Conservation (phyloP, 2,888 invertebrate species). For the Scaptodrosophila latifasciaeformis region DNA sequence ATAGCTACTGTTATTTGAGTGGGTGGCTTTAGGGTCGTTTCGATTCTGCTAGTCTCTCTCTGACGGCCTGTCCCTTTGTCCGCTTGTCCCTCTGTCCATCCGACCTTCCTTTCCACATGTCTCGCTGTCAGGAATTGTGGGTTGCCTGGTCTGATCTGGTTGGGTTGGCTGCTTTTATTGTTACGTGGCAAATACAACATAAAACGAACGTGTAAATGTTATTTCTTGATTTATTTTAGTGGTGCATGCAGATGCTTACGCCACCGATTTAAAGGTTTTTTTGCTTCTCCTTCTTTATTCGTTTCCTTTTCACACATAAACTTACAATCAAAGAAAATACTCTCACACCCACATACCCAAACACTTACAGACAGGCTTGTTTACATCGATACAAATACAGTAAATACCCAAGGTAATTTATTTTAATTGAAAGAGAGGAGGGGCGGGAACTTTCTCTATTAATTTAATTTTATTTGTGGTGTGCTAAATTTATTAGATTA, state of each 20-base stretch:
- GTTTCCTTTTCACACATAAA: conserved; percentile 11
- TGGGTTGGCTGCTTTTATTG: conserved; percentile 48
- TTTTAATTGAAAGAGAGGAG: too few species aligned
- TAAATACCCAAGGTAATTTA: too few species aligned
- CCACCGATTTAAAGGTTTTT: conserved; percentile 48
- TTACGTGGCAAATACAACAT: conserved; percentile 65
- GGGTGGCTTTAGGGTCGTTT: too few species aligned
- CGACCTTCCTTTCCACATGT: conserved; percentile 24
- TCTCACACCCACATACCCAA: too few species aligned
- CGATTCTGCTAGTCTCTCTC: too few species aligned
- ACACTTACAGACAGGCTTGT: too few species aligned
- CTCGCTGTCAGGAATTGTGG: not conserved
- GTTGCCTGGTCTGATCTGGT: conserved; percentile 15
- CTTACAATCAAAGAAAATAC: too few species aligned
- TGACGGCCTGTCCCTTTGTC: not conserved
- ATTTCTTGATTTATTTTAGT: conserved; percentile 67
- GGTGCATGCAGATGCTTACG: conserved; percentile 64
- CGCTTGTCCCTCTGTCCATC: conserved; percentile 35
- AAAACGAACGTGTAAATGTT: conserved; percentile 66
- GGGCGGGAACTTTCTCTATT: too few species aligned
- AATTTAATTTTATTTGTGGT: too few species aligned
- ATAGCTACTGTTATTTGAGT: too few species aligned
- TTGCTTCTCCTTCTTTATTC: not conserved
- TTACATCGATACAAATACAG: too few species aligned
- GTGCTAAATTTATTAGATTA: too few species aligned